Evolutionary conservation across 2,797 vertebrate species (phyloP).

Genomic region (Lerista edwardsae): DNA sequence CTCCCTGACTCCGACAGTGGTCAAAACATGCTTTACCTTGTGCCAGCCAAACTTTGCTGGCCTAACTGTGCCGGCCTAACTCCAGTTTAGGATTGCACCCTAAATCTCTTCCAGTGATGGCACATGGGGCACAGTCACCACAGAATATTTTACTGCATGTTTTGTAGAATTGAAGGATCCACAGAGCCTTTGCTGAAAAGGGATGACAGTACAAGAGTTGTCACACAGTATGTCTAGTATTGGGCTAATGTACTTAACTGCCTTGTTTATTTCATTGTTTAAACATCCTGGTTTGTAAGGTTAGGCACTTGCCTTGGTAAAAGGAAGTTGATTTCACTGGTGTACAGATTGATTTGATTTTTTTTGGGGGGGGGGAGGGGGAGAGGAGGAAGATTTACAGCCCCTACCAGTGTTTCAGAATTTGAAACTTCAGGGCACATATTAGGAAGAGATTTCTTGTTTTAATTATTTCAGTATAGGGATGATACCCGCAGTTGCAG

Average conservation of each 20-base stretch:
- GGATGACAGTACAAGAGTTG: neutral
- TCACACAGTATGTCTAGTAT: rapidly evolving
- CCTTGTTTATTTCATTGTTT: neutral
- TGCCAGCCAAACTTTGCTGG: too few relatives aligned
- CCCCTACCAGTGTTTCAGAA: neutral
- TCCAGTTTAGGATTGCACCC: too few relatives aligned
- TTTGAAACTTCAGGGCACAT: neutral
- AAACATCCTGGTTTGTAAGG: neutral
- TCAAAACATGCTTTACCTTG: too few relatives aligned
- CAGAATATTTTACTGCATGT: too few relatives aligned
- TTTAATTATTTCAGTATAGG: constrained; percentile 29
- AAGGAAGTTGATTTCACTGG: neutral
- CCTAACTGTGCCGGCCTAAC: too few relatives aligned
- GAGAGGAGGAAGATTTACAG: neutral
- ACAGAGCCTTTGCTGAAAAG: neutral
- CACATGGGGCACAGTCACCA: too few relatives aligned
- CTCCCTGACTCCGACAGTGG: too few relatives aligned
- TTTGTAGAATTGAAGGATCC: too few relatives aligned
- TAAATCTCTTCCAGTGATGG: too few relatives aligned
- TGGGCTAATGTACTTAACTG: constrained; percentile 30
- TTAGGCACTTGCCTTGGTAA: neutral
- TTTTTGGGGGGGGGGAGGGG: too few relatives aligned
- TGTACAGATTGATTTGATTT: neutral
- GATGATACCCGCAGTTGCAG: constrained; percentile 6
- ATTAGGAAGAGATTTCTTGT: neutral